phyloP scores from a whole-genome alignment of 2,113 vertebrate species.

The Mus musculus region GRCm39 chr5:55014001-55014500 shows the following conservation, averaged over 20 bases:
- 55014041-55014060: not conserved
- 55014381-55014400: not conserved
- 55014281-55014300: not conserved
- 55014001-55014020: not conserved
- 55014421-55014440: not conserved
- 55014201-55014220: not conserved
- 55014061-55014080: not conserved
- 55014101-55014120: not conserved
- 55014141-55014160: not conserved
- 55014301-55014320: not conserved
- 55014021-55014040: not conserved
- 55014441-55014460: not conserved
- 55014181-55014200: not conserved
- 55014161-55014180: not conserved
- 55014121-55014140: not conserved
- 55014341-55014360: not conserved
- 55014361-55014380: not conserved
- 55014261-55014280: not conserved
- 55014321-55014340: no score
- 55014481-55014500: not conserved
- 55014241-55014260: not conserved
- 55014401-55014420: not conserved
- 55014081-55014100: not conserved
- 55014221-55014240: not conserved
- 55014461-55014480: not conserved